A percentile compares a stretch with the other conserved stretches of the same genome.
Evolutionary conservation across 2,797 vertebrate species (phyloP).

Genomic region (Anisognathus igniventris): DNA sequence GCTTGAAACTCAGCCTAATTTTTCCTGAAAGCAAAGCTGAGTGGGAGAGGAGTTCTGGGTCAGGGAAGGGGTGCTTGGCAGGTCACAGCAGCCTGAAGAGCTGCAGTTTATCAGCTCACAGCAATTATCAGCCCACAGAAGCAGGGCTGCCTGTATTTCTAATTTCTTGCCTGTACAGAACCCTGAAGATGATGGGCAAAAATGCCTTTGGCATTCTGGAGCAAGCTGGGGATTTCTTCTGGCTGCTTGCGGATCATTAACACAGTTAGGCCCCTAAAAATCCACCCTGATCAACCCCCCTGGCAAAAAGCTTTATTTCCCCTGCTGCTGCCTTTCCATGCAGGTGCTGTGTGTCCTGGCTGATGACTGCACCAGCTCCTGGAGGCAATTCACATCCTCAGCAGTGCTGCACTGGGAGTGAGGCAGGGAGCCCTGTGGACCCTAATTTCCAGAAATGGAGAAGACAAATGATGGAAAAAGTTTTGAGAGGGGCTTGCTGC

Average conservation of each 20-base stretch:
- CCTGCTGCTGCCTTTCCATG: not conserved
- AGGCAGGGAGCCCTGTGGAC: not conserved
- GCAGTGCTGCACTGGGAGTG: not conserved
- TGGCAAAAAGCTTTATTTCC: not conserved
- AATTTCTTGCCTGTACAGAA: not conserved
- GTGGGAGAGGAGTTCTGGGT: not conserved
- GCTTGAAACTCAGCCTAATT: constrained; percentile 47
- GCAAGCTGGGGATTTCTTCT: not conserved
- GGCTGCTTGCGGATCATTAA: not conserved
- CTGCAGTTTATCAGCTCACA: not conserved
- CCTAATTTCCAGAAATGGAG: not conserved
- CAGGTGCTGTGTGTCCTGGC: not conserved
- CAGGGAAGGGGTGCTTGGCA: not conserved
- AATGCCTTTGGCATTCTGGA: not conserved
- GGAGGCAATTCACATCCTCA: not conserved
- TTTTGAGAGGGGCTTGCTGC: not conserved
- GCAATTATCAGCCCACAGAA: not conserved
- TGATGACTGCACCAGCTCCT: not conserved
- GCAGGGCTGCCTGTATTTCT: not conserved
- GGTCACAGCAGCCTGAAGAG: not conserved
- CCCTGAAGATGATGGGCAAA: not conserved
- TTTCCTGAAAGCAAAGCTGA: constrained; percentile 43
- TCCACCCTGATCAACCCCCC: not conserved
- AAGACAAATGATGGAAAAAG: not conserved
- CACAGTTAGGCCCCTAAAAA: not conserved